Percentiles rank a stretch among this genome's conserved stretches.
Evolutionary conservation across 2,113 vertebrate genomes (phyloP).

Genomic region (Crotalus viridis): DNA sequence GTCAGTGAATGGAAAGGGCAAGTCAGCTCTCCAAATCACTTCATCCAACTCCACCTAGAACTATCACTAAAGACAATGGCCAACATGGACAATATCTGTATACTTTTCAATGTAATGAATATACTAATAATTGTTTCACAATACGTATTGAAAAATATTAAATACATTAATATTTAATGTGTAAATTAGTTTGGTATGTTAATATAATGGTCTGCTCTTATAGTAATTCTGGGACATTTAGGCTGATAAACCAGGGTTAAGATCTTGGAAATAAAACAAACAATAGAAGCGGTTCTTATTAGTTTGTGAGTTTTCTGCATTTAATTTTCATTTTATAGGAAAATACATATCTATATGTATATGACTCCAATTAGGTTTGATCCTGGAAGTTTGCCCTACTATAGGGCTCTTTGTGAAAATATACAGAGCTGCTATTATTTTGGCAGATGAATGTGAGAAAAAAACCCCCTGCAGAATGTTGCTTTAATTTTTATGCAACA

Average conservation of each 20-base stretch:
- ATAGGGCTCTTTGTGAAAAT: too few relatives aligned
- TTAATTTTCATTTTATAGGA: background rate
- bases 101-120: background rate
- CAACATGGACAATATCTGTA: background rate
- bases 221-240: background rate
- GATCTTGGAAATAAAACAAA: background rate
- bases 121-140: background rate
- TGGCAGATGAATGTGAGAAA: accelerated
- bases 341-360: accelerated
- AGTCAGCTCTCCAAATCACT: background rate
- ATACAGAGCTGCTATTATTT: background rate
- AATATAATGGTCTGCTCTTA: background rate
- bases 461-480: accelerated
- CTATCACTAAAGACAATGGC: too few relatives aligned
- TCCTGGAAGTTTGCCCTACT: background rate
- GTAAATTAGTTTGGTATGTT: background rate
- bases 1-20: background rate
- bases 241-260: background rate
- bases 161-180: background rate
- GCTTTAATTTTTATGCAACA: background rate
- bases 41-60: background rate
- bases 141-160: background rate
- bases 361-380: background rate
- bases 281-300: background rate
- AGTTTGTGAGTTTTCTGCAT: background rate